Conservation (phyloP, 2,888 invertebrate genomes). For the Prenolepis imparis region DNA sequence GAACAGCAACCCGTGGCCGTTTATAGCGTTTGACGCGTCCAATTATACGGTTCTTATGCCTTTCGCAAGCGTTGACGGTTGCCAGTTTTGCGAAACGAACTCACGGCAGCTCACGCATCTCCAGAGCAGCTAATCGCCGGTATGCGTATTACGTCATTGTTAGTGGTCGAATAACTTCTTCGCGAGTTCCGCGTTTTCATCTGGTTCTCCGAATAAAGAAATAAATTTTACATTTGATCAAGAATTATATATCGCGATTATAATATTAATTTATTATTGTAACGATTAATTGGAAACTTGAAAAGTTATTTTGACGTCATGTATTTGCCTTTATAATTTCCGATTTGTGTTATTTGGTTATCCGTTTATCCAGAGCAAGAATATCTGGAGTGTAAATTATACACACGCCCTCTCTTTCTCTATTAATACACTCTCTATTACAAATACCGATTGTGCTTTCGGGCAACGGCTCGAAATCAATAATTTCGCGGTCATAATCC, state of each 20-base stretch:
- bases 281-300: not conserved
- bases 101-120: conserved; percentile 57
- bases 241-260: not conserved
- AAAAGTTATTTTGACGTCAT: not conserved
- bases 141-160: conserved; percentile 30
- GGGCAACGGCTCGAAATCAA: conserved; percentile 37
- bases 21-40: conserved; percentile 78
- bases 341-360: not conserved
- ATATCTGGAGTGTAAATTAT: conserved; percentile 9
- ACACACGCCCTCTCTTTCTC: no score
- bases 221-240: not conserved
- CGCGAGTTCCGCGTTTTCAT: conserved; percentile 16
- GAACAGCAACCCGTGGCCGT: conserved; percentile 63
- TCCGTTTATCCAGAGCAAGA: not conserved
- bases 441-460: conserved; percentile 13
- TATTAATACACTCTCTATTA: not conserved
- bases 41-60: conserved; percentile 80
- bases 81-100: conserved; percentile 64
- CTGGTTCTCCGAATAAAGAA: not conserved
- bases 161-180: conserved; percentile 32
- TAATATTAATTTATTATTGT: no score
- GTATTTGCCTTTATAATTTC: not conserved
- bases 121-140: conserved; percentile 56
- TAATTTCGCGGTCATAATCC: conserved; percentile 49
- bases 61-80: conserved; percentile 75